These are phyloP conservation scores for Marasmarcha lunaedactyla DNA, from an alignment of 2,888 invertebrate genomes.

Conservation along the genomic window DNA sequence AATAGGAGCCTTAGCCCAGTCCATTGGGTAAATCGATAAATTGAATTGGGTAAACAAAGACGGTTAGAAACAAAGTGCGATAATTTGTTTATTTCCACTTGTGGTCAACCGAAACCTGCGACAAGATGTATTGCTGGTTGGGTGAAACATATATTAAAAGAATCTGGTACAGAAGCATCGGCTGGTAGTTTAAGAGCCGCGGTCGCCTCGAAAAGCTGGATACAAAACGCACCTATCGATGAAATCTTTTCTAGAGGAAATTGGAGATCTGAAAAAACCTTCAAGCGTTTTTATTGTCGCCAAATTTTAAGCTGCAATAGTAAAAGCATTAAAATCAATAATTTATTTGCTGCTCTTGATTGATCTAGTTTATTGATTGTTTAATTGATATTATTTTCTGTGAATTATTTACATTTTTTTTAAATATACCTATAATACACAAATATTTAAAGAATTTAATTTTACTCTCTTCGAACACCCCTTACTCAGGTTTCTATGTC, in stretches of 20 bases:
- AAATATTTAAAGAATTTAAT: no score
- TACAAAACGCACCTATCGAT: slow-evolving; percentile 1
- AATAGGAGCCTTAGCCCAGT: slow-evolving; percentile 4
- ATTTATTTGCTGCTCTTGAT: no score
- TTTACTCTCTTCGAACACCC: no score
- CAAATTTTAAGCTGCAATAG: not conserved
- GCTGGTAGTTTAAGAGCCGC: not conserved
- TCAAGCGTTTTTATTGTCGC: not conserved
- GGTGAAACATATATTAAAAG: not conserved
- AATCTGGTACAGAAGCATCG: not conserved
- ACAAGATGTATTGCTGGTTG: not conserved
- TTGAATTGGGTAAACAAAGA: not conserved
- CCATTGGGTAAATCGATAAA: slow-evolving; percentile 7
- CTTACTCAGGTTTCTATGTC: no score
- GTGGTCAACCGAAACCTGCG: not conserved
- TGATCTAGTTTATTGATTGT: no score
- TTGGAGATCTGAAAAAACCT: not conserved
- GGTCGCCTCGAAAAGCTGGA: not conserved
- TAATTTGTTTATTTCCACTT: not conserved
- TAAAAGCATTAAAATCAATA: no score
- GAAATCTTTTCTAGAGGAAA: slow-evolving; percentile 4
- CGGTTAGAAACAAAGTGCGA: not conserved
- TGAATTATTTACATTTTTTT: no score
- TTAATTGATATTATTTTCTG: no score
- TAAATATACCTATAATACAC: no score